phyloP scores from a whole-genome alignment of 1,140 invertebrate genomes.

The Ganaspis sp. region DNA sequence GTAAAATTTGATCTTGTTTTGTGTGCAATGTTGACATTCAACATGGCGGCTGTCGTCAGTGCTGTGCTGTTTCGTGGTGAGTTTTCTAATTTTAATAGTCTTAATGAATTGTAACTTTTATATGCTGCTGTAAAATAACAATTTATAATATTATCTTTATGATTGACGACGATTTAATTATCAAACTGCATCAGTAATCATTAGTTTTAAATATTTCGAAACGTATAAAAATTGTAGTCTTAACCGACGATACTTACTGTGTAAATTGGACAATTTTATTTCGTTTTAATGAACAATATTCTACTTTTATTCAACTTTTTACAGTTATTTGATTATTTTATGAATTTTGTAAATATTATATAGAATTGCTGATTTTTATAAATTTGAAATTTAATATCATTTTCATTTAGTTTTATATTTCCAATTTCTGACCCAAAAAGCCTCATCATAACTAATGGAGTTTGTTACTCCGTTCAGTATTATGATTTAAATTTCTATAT shows the following conservation, averaged over 20 bases:
- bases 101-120: not conserved
- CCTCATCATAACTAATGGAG: slow-evolving; percentile 1
- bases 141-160: not conserved
- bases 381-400: not conserved
- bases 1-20: slow-evolving; percentile 4
- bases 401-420: not conserved
- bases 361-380: not conserved
- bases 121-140: not conserved
- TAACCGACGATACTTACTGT: not conserved
- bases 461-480: slow-evolving; percentile 9
- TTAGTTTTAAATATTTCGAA: not conserved
- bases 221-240: not conserved
- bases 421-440: slow-evolving; percentile 20
- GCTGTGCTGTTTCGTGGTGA: slow-evolving; percentile 94
- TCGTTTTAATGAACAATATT: not conserved
- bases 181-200: not conserved
- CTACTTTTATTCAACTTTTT: not conserved
- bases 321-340: not conserved
- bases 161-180: not conserved
- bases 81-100: slow-evolving; percentile 64
- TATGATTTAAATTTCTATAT: not conserved
- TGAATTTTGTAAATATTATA: not conserved
- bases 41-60: slow-evolving; percentile 96
- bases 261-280: not conserved
- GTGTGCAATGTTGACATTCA: slow-evolving; percentile 80